phyloP scores from a whole-genome alignment of 2,113 vertebrate genomes.

The Callospermophilus lateralis region DNA sequence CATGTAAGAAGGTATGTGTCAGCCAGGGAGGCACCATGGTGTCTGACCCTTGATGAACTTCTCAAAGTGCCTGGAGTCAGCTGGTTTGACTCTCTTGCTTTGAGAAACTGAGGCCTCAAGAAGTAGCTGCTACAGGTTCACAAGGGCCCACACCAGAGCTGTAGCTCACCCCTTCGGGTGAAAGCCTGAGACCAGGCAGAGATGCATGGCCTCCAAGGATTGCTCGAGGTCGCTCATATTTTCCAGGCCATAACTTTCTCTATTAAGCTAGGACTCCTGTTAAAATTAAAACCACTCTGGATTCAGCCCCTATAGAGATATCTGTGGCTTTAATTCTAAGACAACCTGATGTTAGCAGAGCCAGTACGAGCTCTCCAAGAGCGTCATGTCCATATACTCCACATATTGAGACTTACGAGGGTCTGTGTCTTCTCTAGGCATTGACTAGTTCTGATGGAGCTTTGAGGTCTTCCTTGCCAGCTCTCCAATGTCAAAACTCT shows the following conservation, averaged over 20 bases:
- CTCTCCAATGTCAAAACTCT: background rate
- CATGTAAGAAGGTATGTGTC: background rate
- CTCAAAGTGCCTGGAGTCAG: background rate
- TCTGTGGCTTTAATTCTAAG: background rate
- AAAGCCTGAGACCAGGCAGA: background rate
- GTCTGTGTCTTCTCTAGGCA: background rate
- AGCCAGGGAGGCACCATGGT: background rate
- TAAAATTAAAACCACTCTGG: background rate
- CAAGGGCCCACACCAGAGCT: background rate
- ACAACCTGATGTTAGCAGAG: background rate
- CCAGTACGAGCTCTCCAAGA: background rate
- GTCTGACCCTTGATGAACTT: background rate
- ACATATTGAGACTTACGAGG: background rate
- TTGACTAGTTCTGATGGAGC: background rate
- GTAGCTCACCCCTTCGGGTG: background rate
- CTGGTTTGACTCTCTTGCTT: background rate
- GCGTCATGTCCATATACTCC: background rate
- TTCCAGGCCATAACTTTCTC: background rate
- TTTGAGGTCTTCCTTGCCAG: background rate
- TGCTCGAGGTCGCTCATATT: too few relatives aligned
- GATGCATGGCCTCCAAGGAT: background rate
- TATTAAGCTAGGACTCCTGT: background rate
- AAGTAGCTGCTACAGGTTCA: background rate
- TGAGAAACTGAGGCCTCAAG: background rate
- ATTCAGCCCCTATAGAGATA: background rate